Evolutionary conservation across 2,797 vertebrate genomes (phyloP), one percentile per base, ranked within the genome.

Genomic region (Xenops minutus): DNA sequence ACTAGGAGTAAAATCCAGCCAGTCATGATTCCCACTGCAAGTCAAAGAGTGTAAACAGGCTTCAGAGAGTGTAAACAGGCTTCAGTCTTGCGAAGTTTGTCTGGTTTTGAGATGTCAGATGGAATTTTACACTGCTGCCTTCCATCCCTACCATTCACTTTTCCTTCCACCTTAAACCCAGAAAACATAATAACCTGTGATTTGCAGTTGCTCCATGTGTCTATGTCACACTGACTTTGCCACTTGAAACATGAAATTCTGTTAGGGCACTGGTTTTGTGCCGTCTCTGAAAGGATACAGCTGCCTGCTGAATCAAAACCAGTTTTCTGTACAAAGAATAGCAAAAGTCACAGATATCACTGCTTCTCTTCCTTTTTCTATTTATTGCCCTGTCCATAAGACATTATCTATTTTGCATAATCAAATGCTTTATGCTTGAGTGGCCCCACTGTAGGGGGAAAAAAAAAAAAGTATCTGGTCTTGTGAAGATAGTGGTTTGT

Each of bases 81-180:
- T 30, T 63, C 34, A 48, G 48, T 10, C 69, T 59, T 39, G 24
- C 59, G 18, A 67, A 54, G 2, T 22, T 43, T 44, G 23, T 14
- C 64, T 43, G 43, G 18, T 46, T 85, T 58, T 78, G 43, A 74
- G 64, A 58, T 5, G 22, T 5, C 32, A 62, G 17, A 51, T 43
- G 56, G 51, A 69, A 92, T 39, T 69, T 7, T 56, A 10, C 51
- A 55, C 24, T 54, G 22, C 12, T 19, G 68, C 12, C 23, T 61
- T 68, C 34, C 16, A 52, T 4, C 6, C 22, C 15, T 10, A 14
- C 23, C 3, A 5, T 36, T 72, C 23, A 43, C 14, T 7, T 10
- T 12, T 9, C 1, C 1, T 52, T 18, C 17, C 26, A 8, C 4
- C 2, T 9, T 22, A 61, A 56, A 58, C 8, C 0, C 2, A 49